These are phyloP conservation scores for Dascyllus trimaculatus DNA, from an alignment of 2,113 vertebrate genomes.

Conservation along the genomic window DNA sequence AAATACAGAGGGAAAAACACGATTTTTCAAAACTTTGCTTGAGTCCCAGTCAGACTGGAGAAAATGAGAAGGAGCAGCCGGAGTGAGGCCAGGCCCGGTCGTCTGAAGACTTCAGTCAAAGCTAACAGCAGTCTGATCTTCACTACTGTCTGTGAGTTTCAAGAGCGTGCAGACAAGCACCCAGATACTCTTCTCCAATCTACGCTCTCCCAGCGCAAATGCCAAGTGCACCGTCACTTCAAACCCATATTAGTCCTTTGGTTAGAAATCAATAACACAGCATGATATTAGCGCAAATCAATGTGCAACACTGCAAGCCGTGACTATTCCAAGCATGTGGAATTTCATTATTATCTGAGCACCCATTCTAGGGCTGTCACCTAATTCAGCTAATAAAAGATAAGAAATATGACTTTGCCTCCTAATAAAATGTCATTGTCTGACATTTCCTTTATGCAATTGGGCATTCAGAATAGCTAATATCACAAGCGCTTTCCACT, in stretches of 20 bases:
- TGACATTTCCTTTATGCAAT: slow-evolving; percentile 82
- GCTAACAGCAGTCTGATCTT: slow-evolving; percentile 74
- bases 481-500: slow-evolving; percentile 63
- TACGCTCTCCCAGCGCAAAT: slow-evolving; percentile 70
- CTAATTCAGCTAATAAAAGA: slow-evolving; percentile 82
- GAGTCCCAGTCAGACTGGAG: slow-evolving; percentile 59
- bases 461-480: slow-evolving; percentile 70
- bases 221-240: slow-evolving; percentile 78
- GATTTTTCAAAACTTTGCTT: slow-evolving; percentile 59
- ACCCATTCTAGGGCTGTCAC: slow-evolving; percentile 67
- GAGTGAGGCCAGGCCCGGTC: slow-evolving; percentile 59
- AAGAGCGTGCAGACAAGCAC: slow-evolving; percentile 70
- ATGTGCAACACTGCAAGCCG: slow-evolving; percentile 70
- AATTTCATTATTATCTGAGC: slow-evolving; percentile 77
- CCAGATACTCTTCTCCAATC: slow-evolving; percentile 69
- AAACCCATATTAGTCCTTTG: slow-evolving; percentile 79
- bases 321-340: slow-evolving; percentile 70
- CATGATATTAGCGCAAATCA: slow-evolving; percentile 82
- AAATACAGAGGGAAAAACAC: not conserved
- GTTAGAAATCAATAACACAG: slow-evolving; percentile 82
- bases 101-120: slow-evolving; percentile 68
- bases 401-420: slow-evolving; percentile 76
- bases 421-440: slow-evolving; percentile 81
- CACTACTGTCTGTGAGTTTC: slow-evolving; percentile 68
- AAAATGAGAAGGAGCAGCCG: slow-evolving; percentile 61